A percentile compares a stretch with the other conserved stretches of the same genome.
Conservation (phyloP, 2,797 vertebrate genomes). For the Poliocrania exsul region DNA sequence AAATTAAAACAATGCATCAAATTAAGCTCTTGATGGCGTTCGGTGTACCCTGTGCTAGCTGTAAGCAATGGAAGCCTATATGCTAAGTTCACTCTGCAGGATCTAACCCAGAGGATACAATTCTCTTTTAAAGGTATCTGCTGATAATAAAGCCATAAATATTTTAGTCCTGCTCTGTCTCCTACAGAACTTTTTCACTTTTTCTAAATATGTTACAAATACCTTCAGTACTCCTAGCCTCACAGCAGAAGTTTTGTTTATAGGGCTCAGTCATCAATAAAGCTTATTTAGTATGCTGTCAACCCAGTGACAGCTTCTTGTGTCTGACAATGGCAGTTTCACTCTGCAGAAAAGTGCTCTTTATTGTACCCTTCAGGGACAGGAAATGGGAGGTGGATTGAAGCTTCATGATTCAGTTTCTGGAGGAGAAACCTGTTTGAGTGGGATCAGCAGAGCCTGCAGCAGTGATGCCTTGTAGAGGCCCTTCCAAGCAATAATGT, state of each 20-base stretch:
- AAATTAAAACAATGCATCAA: slow-evolving; percentile 31
- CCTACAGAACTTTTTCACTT: background rate
- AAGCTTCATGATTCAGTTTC: background rate
- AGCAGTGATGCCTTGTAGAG: background rate
- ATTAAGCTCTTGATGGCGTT: background rate
- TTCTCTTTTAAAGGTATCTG: background rate
- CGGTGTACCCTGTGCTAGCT: background rate
- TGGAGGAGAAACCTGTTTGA: background rate
- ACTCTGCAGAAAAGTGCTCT: background rate
- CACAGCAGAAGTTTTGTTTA: background rate
- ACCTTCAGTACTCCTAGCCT: background rate
- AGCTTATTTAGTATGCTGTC: background rate
- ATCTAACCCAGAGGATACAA: background rate
- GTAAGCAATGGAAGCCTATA: background rate
- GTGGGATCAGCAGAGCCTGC: background rate
- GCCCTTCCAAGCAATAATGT: background rate
- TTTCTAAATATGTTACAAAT: background rate
- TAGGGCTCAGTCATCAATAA: background rate
- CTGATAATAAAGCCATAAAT: background rate
- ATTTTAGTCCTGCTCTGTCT: background rate
- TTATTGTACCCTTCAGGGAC: background rate
- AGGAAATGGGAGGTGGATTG: background rate
- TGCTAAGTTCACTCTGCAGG: background rate
- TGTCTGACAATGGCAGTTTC: background rate
- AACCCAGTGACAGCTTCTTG: background rate